A percentile compares a stretch with the other conserved stretches of the same genome.
Conservation (phyloP, 1,140 invertebrate genomes). For the Aphaenogaster ashmeadi region DNA sequence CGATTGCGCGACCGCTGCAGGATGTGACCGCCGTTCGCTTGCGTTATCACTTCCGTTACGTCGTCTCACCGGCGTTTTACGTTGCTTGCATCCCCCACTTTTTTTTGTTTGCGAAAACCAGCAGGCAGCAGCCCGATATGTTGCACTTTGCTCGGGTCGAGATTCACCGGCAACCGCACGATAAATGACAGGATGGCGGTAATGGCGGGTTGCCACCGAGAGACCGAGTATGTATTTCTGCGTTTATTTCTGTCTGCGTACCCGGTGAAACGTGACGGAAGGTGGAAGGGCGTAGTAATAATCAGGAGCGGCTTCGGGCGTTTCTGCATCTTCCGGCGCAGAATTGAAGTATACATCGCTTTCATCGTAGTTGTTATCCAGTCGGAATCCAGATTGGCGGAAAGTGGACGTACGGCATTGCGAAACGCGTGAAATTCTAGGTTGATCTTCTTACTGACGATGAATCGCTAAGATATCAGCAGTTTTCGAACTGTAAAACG, state of each 20-base stretch:
- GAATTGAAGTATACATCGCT: neutral
- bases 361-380: neutral
- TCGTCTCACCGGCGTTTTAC: slow-evolving; percentile 41
- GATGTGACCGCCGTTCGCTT: slow-evolving; percentile 72
- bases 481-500: neutral
- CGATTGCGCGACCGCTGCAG: slow-evolving; percentile 77
- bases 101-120: slow-evolving; percentile 7
- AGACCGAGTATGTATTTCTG: slow-evolving; percentile 27
- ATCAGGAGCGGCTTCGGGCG: neutral
- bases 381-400: neutral
- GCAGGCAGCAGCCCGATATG: slow-evolving; percentile 1
- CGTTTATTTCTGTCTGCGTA: slow-evolving; percentile 34
- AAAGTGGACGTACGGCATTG: neutral
- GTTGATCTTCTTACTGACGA: neutral
- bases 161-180: neutral
- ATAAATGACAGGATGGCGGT: slow-evolving; percentile 30
- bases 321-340: slow-evolving; percentile 28
- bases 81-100: neutral
- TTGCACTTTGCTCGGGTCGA: slow-evolving; percentile 35
- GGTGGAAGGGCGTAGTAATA: slow-evolving; percentile 30
- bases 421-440: neutral
- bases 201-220: slow-evolving; percentile 19
- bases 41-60: slow-evolving; percentile 80
- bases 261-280: slow-evolving; percentile 33
- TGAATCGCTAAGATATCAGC: neutral